phyloP scores from a whole-genome alignment of 2,797 vertebrate species.

The Argya squamiceps region DNA sequence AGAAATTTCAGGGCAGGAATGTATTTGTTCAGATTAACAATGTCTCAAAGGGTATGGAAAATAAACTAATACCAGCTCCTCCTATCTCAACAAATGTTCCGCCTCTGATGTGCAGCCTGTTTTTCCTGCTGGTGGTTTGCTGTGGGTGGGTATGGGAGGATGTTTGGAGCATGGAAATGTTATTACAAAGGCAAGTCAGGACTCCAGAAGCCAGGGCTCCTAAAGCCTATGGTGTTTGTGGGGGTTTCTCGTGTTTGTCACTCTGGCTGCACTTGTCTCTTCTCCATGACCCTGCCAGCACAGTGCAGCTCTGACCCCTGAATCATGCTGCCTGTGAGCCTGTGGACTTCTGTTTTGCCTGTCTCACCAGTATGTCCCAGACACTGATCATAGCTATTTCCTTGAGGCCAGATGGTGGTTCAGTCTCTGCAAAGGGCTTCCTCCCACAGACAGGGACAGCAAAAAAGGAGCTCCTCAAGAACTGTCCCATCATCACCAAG shows the following conservation, averaged over 20 bases:
- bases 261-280: background rate
- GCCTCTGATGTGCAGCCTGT: background rate
- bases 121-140: background rate
- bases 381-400: background rate
- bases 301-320: background rate
- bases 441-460: background rate
- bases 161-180: background rate
- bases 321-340: background rate
- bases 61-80: background rate
- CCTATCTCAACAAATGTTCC: background rate
- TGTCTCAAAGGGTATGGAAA: background rate
- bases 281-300: background rate
- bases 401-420: background rate
- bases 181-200: background rate
- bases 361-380: accelerated
- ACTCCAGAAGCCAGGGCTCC: background rate
- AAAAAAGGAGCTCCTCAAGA: background rate
- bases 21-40: background rate
- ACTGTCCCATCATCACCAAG: background rate
- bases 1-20: background rate
- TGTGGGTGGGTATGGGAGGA: background rate
- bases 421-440: background rate
- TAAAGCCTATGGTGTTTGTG: background rate
- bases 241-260: background rate
- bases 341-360: background rate